Conservation (phyloP, 30 jellyfish, hydroid and myxozoan species). For the Euphysa ruthae region DNA sequence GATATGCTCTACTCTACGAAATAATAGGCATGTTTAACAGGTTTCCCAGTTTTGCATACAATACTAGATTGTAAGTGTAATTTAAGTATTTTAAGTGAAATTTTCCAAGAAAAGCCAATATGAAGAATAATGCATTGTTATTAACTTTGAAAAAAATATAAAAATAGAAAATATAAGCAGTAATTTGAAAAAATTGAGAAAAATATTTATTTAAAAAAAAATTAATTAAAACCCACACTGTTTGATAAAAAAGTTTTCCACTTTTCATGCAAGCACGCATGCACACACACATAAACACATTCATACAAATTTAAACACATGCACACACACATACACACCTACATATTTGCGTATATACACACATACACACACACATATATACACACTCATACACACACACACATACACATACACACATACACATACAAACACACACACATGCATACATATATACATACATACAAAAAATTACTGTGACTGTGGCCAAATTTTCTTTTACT, state of each 20-base stretch:
- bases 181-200: too few species aligned
- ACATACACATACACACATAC: neutral
- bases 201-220: too few species aligned
- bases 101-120: too few species aligned
- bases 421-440: slow-evolving; percentile 6
- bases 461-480: neutral
- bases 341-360: neutral
- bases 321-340: neutral
- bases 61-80: too few species aligned
- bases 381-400: neutral
- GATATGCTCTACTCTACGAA: slow-evolving; percentile 60
- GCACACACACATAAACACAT: neutral
- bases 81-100: too few species aligned
- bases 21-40: slow-evolving; percentile 1
- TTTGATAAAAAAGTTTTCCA: neutral
- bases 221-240: too few species aligned
- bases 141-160: too few species aligned
- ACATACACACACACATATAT: neutral
- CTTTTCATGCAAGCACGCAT: neutral
- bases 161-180: too few species aligned
- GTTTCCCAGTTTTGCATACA: too few species aligned
- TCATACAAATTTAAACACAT: neutral
- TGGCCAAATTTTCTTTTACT: too few species aligned
- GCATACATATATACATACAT: slow-evolving; percentile 1
- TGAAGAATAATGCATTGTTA: too few species aligned